Evolutionary conservation across 2,888 invertebrate species (phyloP).

Genomic region (Pollenia amentaria): DNA sequence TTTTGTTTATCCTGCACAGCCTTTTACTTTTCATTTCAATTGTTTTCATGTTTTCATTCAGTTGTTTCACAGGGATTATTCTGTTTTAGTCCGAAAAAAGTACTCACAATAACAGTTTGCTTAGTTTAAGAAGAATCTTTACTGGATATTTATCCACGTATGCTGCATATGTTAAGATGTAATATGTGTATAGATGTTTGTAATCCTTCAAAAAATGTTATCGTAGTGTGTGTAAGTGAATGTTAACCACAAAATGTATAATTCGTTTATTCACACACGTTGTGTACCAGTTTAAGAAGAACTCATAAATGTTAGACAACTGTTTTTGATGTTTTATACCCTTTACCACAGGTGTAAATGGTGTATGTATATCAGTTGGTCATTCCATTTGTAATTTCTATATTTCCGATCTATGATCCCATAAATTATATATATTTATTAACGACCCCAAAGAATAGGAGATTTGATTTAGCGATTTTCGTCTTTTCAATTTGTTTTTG

Average conservation of each 20-base stretch:
- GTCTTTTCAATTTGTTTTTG: too few species aligned
- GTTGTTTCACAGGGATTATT: conserved; percentile 58
- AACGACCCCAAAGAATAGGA: too few species aligned
- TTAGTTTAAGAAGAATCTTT: conserved; percentile 16
- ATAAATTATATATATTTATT: too few species aligned
- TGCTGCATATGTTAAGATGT: neutral
- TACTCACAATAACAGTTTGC: conserved; percentile 63
- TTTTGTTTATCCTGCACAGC: conserved; percentile 23
- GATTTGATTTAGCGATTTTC: too few species aligned
- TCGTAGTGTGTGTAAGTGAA: conserved; percentile 35
- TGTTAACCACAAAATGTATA: conserved; percentile 63
- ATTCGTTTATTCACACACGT: conserved; percentile 24
- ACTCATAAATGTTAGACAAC: conserved; percentile 58
- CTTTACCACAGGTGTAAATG: too few species aligned
- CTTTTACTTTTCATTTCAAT: conserved; percentile 64
- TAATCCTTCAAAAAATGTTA: conserved; percentile 46
- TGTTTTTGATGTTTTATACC: conserved; percentile 38
- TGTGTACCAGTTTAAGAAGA: neutral
- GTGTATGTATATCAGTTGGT: too few species aligned
- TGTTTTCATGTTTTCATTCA: conserved; percentile 53
- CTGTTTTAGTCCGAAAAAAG: conserved; percentile 69
- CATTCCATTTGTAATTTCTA: too few species aligned
- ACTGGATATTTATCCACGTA: conserved; percentile 15
- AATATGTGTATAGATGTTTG: conserved; percentile 11
- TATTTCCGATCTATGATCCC: too few species aligned